phyloP scores from a whole-genome alignment of 2,797 vertebrate genomes.

The Dendrocincla fuliginosa region DNA sequence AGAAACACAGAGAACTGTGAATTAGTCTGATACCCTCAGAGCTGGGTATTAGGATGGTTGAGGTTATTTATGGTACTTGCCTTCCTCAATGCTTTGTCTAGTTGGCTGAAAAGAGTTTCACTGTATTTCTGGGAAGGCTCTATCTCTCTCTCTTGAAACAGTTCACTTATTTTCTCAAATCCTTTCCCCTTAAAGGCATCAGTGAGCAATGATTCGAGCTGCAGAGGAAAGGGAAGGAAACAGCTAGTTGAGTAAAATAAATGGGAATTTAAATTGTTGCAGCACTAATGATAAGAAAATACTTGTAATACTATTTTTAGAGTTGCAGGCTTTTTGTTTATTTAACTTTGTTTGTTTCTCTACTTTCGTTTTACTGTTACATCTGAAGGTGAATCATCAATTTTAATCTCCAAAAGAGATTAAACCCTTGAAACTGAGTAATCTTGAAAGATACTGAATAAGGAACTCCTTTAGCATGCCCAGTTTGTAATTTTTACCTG shows the following conservation, averaged over 20 bases:
- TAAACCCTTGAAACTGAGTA: accelerated
- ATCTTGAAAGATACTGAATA: accelerated
- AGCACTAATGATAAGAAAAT: background rate
- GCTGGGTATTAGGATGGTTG: accelerated
- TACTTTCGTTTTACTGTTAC: background rate
- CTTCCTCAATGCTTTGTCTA: conserved; percentile 78
- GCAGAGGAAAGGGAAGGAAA: background rate
- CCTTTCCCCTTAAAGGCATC: conserved; percentile 70
- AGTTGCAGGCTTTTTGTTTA: accelerated
- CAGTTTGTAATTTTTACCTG: background rate
- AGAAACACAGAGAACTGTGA: background rate
- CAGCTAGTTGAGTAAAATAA: accelerated
- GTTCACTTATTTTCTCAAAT: conserved; percentile 71
- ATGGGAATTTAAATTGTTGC: accelerated
- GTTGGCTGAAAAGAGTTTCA: conserved; percentile 59
- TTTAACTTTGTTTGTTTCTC: background rate
- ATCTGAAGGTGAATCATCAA: background rate
- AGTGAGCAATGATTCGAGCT: conserved; percentile 71
- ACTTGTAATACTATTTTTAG: accelerated
- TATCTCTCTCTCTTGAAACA: conserved; percentile 64
- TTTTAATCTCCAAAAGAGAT: background rate
- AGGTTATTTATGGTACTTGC: conserved; percentile 19
- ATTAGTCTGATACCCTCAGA: background rate
- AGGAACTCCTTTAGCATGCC: accelerated
- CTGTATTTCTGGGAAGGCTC: conserved; percentile 70